Base-by-base conservation (phyloP, 2,888 invertebrate genomes). In the Drosophila histrio region DNA sequence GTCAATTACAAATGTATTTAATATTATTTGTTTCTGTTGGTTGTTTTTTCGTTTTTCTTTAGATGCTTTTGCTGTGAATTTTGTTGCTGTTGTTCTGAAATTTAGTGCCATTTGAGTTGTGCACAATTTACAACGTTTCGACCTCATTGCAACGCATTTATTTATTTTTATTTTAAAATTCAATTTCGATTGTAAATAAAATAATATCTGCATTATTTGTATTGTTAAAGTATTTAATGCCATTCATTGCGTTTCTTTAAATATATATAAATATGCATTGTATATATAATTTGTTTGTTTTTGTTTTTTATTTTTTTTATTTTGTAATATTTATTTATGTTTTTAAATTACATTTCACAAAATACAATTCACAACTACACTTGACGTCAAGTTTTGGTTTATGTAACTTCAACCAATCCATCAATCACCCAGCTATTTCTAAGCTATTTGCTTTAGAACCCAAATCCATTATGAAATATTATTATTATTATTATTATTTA, bases 331-430 rank as follows among this genome's bases (percentile, higher is more conserved):
- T 63, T 61, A 59, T 68, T 72, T 66, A 70, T 70, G 62, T 77
- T 77, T 77, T 77, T 80, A 77, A 88, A 89, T 90, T 81, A 88
- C 87, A 86, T 88, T 88, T 90, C 89, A 91, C 90, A 90, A 90
- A 90, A 90, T 89, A 91, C 90, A 91, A 89, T 89, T 91, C 90
- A 90, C 90, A 91, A 90, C 91, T 91, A 90, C 88, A 79, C 88
- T 83, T 89, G 89, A 82, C 87, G 78, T 56, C 85, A 87, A 87
- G 79, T 88, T 84, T 79, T 78, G 73, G 73, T 72, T 72, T 62
- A 62, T 67, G 66, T 69, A 72, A 79, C 87, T 83, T 86, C 79
- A 79, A 75, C 86, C 86, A 68, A 73, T 74, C 71, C 62, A 64
- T 62, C 69, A 60, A 81, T 70, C 76, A 59, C 53, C 54, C 67